Conservation (phyloP, 2,113 vertebrate genomes). For the Callorhinus ursinus region DNA sequence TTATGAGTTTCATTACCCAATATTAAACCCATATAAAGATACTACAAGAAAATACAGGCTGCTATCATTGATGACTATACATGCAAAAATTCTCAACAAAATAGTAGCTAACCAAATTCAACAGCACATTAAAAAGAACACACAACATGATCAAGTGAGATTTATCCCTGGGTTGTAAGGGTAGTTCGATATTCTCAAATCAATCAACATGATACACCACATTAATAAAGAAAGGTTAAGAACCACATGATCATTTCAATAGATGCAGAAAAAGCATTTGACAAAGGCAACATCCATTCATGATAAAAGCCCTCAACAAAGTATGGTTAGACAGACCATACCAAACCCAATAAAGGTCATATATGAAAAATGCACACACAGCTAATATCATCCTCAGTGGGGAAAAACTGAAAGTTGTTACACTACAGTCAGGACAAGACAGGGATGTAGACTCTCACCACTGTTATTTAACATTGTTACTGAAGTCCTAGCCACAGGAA, state of each 20-base stretch:
- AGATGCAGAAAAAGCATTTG: neutral
- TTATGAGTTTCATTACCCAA: neutral
- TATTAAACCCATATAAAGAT: neutral
- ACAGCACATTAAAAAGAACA: neutral
- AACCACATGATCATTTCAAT: neutral
- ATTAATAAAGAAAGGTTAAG: neutral
- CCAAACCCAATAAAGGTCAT: neutral
- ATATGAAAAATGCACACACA: neutral
- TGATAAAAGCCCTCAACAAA: neutral
- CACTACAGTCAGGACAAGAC: neutral
- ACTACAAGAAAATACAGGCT: neutral
- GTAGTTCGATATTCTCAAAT: neutral
- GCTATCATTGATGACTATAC: neutral
- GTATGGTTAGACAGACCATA: neutral
- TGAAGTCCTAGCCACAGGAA: neutral
- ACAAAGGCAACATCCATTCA: neutral
- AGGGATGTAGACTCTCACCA: neutral
- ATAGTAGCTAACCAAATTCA: neutral
- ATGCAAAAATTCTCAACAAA: neutral
- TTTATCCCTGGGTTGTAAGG: neutral
- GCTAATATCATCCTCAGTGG: neutral
- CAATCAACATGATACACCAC: neutral
- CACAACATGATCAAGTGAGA: neutral
- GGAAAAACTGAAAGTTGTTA: neutral
- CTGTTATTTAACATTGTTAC: neutral